Percentiles rank a stretch among this genome's conserved stretches.
These are phyloP conservation scores for Hylaeus volcanicus DNA, from an alignment of 1,140 invertebrate genomes.

Conservation along the genomic window DNA sequence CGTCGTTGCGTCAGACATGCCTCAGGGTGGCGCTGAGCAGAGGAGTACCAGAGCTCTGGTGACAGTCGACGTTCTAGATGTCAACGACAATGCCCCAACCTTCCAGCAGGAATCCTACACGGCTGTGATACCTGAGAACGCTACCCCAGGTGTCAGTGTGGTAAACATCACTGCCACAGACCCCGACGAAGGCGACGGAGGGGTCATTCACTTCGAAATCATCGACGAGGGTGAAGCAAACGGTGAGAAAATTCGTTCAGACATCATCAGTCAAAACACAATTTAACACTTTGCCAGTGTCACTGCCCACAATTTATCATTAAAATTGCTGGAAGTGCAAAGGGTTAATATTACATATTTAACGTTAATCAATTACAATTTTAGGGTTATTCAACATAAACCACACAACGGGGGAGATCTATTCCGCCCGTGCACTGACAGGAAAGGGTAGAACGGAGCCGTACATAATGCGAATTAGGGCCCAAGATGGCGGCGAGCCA, in stretches of 20 bases:
- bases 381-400: slow-evolving; percentile 83
- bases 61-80: slow-evolving; percentile 88
- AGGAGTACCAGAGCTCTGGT: slow-evolving; percentile 83
- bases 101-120: slow-evolving; percentile 80
- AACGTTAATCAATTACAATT: background rate
- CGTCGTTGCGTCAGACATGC: slow-evolving; percentile 88
- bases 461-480: slow-evolving; percentile 86
- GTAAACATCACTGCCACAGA: slow-evolving; percentile 90
- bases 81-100: slow-evolving; percentile 90
- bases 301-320: no score
- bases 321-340: no score
- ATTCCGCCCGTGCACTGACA: slow-evolving; percentile 84
- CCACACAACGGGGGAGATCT: slow-evolving; percentile 85
- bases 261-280: no score
- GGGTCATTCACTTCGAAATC: slow-evolving; percentile 85
- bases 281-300: no score
- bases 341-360: background rate
- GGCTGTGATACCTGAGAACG: slow-evolving; percentile 88
- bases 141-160: slow-evolving; percentile 83
- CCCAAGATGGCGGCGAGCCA: slow-evolving; percentile 86
- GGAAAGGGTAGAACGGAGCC: slow-evolving; percentile 89
- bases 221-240: slow-evolving; percentile 87
- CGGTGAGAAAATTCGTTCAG: slow-evolving; percentile 75
- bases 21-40: slow-evolving; percentile 84
- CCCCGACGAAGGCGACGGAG: slow-evolving; percentile 86